Percentiles rank a stretch among this genome's conserved stretches.
phyloP scores from a whole-genome alignment of 2,113 vertebrate species.

The Phalacrocorax pelagicus region DNA sequence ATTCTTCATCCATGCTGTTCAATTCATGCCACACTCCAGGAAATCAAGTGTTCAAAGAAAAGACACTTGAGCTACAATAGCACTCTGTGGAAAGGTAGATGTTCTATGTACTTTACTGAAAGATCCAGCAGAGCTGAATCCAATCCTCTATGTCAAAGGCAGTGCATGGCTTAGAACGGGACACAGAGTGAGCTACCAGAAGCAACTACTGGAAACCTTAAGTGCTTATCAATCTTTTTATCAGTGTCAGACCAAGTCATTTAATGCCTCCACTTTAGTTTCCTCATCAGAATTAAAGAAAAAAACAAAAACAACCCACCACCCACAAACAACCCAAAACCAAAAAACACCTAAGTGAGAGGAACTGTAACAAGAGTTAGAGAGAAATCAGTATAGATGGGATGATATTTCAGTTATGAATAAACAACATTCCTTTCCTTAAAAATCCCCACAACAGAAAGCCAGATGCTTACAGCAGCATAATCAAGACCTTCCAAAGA shows the following conservation, averaged over 20 bases:
- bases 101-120: constrained; percentile 39
- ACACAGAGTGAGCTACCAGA: constrained; percentile 8
- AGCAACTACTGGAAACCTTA: neutral
- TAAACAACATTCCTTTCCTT: constrained; percentile 23
- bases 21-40: constrained; percentile 62
- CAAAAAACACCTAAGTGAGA: neutral
- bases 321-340: no score
- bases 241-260: neutral
- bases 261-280: neutral
- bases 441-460: neutral
- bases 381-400: neutral
- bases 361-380: neutral
- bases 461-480: neutral
- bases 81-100: constrained; percentile 42
- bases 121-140: constrained; percentile 40
- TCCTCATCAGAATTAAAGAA: neutral
- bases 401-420: neutral
- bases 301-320: neutral
- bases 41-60: constrained; percentile 60
- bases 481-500: neutral
- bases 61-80: constrained; percentile 62
- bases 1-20: constrained; percentile 66
- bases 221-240: neutral
- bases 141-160: constrained; percentile 11
- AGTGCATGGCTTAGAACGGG: neutral